Percentiles rank a stretch among this genome's conserved stretches.
These are phyloP conservation scores for Pogonomyrmex californicus DNA, from an alignment of 1,140 invertebrate species.

Conservation along the genomic window DNA sequence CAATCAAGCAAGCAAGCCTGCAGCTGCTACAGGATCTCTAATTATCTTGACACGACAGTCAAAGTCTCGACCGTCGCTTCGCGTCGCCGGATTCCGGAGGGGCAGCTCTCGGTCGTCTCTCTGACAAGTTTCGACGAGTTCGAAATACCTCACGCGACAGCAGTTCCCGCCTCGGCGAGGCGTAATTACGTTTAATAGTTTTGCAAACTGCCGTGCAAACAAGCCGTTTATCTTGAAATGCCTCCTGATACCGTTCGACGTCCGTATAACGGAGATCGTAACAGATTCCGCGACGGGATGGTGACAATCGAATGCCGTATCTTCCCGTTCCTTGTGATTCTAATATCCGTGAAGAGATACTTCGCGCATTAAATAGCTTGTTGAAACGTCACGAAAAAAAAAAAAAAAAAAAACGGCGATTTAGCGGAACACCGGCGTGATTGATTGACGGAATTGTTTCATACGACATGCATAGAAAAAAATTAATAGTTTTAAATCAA, in stretches of 20 bases:
- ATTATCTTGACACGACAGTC: not conserved
- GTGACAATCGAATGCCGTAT: not conserved
- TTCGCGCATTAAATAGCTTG: not conserved
- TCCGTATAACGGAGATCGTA: slow-evolving; percentile 24
- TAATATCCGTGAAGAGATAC: not conserved
- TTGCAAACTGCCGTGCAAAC: slow-evolving; percentile 36
- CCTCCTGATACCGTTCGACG: slow-evolving; percentile 31
- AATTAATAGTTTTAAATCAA: too few relatives aligned
- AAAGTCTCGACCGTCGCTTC: not conserved
- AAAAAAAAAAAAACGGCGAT: not conserved
- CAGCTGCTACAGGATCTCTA: not conserved
- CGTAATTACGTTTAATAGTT: slow-evolving; percentile 39
- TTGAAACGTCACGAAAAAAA: not conserved
- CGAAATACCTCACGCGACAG: slow-evolving; percentile 38
- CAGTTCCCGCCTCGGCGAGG: slow-evolving; percentile 6
- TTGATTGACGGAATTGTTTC: not conserved
- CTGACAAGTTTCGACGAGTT: slow-evolving; percentile 24
- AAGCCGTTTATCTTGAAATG: slow-evolving; percentile 39
- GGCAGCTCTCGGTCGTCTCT: not conserved
- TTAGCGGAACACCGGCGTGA: not conserved
- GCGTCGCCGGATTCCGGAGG: not conserved
- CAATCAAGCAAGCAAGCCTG: not conserved
- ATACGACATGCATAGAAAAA: not conserved
- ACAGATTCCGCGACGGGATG: slow-evolving; percentile 34
- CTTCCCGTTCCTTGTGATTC: not conserved